Base-by-base conservation (phyloP, 1,140 invertebrate species). In the Oryctes rhinoceros region DNA sequence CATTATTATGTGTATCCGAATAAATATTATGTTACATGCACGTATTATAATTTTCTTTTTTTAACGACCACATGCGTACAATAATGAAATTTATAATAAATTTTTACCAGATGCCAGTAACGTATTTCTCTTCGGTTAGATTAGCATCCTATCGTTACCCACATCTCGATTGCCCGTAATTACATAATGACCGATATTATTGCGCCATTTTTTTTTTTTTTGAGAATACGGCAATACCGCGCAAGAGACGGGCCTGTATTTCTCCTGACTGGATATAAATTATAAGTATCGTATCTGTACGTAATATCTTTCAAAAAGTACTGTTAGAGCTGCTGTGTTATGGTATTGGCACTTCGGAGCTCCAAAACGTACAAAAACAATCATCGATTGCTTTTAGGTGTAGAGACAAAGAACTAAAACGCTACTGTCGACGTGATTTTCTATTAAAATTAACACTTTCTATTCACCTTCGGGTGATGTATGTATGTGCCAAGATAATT, bases 141-240 rank as follows among this genome's bases (percentile, higher is more conserved):
- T 30, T 30, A 35, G 65, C 18, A 24, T 18, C 18, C 65, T 67
- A 24, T 24, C 65, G 18, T 35, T 67, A 15, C 18, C 65, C 20
- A 67, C 30, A 67, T 67, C 65, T 67, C 30, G 65, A 67, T 67
- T 67, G 18, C 18, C 18, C 65, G 24, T 67, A 67, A 67, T 67
- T 67, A 67, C 65, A 67, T 67, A 67, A 67, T 67, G 65, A 67
- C 65, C 65, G 65, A 35, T 67, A 67, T 67, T 67, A 67, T 67
- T 67, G 20, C 65, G 30, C 20, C 15, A 67, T 67, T 67, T 67
- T 67, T 67, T 18, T 35, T 67, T 67, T 67, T 67, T 67, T 18
- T 35, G 2, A 24, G 65, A 18, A 24, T 67, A 67, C 65, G 10
- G 10, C 65, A 18, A 24, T 67, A 67, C 65, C 18, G 6, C 18